Percentiles rank a stretch among this genome's conserved stretches.
Conservation (phyloP, 2,888 invertebrate genomes). For the Aproaerema taeniolella region DNA sequence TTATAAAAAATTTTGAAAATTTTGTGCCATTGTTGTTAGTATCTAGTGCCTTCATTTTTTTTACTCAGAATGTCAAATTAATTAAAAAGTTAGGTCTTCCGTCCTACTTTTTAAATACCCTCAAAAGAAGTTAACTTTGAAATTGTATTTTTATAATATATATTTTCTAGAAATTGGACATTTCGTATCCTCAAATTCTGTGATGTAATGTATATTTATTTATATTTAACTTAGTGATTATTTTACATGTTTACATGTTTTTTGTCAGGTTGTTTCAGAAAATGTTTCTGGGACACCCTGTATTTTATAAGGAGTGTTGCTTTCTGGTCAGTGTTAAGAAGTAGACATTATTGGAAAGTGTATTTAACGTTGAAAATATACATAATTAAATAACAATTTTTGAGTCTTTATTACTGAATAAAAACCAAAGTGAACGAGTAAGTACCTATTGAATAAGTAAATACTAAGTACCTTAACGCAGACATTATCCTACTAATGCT, state of each 20-base stretch:
- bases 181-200: conserved; percentile 39
- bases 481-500: too few species aligned
- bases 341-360: too few species aligned
- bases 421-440: too few species aligned
- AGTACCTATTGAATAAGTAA: too few species aligned
- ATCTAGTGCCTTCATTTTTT: background rate
- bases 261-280: background rate
- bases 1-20: conserved; percentile 1
- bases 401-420: too few species aligned
- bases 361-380: too few species aligned
- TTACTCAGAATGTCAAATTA: background rate
- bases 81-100: background rate
- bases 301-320: conserved; percentile 23
- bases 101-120: too few species aligned
- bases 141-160: too few species aligned
- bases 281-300: background rate
- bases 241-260: background rate
- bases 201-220: conserved; percentile 32
- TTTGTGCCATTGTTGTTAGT: background rate
- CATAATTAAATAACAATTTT: too few species aligned
- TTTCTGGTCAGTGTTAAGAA: conserved; percentile 33
- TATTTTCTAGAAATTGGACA: too few species aligned
- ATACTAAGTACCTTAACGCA: too few species aligned
- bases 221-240: background rate
- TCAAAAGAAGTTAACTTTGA: too few species aligned